Evolutionary conservation across 1,140 invertebrate genomes (phyloP).

Genomic region (Drosophila parvula): DNA sequence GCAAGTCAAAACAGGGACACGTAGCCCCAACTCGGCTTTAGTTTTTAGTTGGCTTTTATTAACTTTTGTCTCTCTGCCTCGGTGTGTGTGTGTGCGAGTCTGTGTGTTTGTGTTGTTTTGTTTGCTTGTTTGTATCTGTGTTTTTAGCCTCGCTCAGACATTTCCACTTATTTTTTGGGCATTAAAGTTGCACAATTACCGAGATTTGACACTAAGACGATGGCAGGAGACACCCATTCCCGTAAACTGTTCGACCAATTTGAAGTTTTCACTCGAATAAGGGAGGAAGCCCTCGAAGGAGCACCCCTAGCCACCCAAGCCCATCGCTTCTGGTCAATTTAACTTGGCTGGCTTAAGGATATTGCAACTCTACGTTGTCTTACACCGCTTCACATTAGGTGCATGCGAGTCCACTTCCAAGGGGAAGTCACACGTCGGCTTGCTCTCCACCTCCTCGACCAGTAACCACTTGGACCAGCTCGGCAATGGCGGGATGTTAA

Average conservation of each 20-base stretch:
- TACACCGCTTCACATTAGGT: neutral
- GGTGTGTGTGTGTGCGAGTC: neutral
- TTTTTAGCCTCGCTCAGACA: slow-evolving; percentile 31
- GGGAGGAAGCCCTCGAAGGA: slow-evolving; percentile 14
- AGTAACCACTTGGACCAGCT: neutral
- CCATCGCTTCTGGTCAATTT: slow-evolving; percentile 58
- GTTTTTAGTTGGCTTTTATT: slow-evolving; percentile 82
- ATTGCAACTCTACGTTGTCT: slow-evolving; percentile 2
- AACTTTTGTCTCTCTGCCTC: slow-evolving; percentile 65
- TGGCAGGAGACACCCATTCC: slow-evolving; percentile 24
- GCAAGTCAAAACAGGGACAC: slow-evolving; percentile 64
- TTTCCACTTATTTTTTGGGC: slow-evolving; percentile 67
- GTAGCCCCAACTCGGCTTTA: slow-evolving; percentile 70
- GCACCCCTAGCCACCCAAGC: neutral
- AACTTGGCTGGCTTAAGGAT: slow-evolving; percentile 36
- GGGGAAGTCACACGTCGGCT: neutral
- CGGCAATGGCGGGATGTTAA: neutral
- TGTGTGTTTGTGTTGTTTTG: slow-evolving; percentile 13
- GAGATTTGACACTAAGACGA: slow-evolving; percentile 72
- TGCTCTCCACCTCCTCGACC: neutral
- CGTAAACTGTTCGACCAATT: slow-evolving; percentile 55
- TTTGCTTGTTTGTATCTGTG: slow-evolving; percentile 20
- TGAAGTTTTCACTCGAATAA: slow-evolving; percentile 62
- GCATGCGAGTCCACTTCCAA: neutral
- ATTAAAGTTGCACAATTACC: slow-evolving; percentile 77